Conservation (phyloP, 2,113 vertebrate species). For the Zonotrichia leucophrys region DNA sequence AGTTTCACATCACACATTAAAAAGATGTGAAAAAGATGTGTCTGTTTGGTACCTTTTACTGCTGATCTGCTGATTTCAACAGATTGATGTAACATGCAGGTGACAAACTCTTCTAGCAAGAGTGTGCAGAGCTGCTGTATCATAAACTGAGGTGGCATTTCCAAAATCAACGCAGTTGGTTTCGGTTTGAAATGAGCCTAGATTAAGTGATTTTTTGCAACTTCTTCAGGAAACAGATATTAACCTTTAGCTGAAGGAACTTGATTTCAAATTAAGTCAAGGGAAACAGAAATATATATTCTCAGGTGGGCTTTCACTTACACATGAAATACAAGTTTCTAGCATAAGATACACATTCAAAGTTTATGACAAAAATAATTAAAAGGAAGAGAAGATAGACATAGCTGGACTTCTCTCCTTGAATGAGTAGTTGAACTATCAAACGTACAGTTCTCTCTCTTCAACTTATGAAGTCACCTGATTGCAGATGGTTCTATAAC, state of each 20-base stretch:
- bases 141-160: neutral
- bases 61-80: neutral
- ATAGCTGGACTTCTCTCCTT: neutral
- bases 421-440: neutral
- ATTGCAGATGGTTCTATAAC: neutral
- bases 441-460: neutral
- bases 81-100: neutral
- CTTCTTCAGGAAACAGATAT: neutral
- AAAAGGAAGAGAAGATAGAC: neutral
- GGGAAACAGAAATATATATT: neutral
- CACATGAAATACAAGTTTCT: neutral
- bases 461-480: neutral
- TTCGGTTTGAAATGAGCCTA: neutral
- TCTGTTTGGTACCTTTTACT: neutral
- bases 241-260: neutral
- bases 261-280: neutral
- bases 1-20: neutral
- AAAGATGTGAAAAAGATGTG: neutral
- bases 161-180: neutral
- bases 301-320: neutral
- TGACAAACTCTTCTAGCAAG: neutral
- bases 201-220: neutral
- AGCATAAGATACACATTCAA: neutral
- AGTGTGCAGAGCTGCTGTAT: neutral
- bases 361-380: neutral